phyloP scores from a whole-genome alignment of 2,113 vertebrate genomes.

The Ageneiosus marmoratus region DNA sequence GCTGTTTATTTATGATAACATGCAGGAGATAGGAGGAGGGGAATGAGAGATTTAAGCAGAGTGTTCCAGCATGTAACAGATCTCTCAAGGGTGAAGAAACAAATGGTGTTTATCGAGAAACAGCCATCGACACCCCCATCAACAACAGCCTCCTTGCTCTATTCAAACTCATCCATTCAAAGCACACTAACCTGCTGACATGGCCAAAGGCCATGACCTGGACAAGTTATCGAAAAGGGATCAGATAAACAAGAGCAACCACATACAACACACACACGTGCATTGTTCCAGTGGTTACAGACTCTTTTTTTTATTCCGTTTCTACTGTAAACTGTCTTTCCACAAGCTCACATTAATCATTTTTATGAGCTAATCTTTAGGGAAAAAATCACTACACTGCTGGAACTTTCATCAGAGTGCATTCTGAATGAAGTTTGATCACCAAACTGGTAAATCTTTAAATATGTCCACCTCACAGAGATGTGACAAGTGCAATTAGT shows the following conservation, averaged over 20 bases:
- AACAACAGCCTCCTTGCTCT: constrained; percentile 48
- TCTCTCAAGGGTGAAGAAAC: constrained; percentile 54
- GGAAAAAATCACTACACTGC: constrained; percentile 3
- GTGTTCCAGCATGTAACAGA: constrained; percentile 41
- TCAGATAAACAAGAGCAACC: not conserved
- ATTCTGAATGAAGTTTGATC: constrained; percentile 9
- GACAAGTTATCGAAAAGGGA: not conserved
- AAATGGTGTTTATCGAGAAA: constrained; percentile 54
- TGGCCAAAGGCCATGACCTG: not conserved
- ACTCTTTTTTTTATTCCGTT: constrained; percentile 46
- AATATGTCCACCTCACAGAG: not conserved
- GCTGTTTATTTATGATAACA: not conserved
- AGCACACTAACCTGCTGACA: constrained; percentile 26
- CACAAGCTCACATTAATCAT: constrained; percentile 54
- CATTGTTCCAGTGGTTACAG: constrained; percentile 39
- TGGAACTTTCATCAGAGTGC: not conserved
- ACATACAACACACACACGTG: not conserved
- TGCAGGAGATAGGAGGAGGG: not conserved
- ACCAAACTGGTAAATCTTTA: constrained; percentile 9
- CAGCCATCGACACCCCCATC: constrained; percentile 51
- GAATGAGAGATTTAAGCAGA: not conserved
- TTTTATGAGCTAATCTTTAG: not conserved
- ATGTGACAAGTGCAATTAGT: constrained; percentile 4
- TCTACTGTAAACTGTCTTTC: constrained; percentile 48
- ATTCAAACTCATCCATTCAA: constrained; percentile 51